Evolutionary conservation across 2,888 invertebrate genomes (phyloP).

Genomic region (Sicus ferrugineus): DNA sequence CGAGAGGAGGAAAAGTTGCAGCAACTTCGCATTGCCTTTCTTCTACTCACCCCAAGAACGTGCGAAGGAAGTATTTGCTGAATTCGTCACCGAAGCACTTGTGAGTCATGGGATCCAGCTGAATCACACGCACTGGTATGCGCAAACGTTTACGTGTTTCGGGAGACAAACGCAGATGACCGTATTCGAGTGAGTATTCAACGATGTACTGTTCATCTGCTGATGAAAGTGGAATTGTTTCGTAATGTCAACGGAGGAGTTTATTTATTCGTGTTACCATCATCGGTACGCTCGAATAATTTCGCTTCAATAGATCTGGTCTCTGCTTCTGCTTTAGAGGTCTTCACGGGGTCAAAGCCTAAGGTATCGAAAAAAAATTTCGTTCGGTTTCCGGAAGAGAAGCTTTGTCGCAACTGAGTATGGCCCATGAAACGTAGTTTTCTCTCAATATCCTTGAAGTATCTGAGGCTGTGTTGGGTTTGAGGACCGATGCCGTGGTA

Average conservation of each 20-base stretch:
- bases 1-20: not conserved
- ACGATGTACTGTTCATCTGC: slow-evolving; percentile 95
- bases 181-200: slow-evolving; percentile 97
- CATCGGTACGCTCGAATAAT: too few relatives aligned
- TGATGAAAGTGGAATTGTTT: too few relatives aligned
- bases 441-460: slow-evolving; percentile 50
- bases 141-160: slow-evolving; percentile 85
- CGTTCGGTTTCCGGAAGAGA: slow-evolving; percentile 53
- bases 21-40: not conserved
- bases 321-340: slow-evolving; percentile 25
- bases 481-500: slow-evolving; percentile 59
- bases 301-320: too few relatives aligned
- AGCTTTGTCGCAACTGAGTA: slow-evolving; percentile 51
- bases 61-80: slow-evolving; percentile 87
- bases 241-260: not conserved
- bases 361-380: slow-evolving; percentile 51
- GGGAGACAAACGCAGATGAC: slow-evolving; percentile 89
- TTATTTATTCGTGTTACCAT: slow-evolving; percentile 32
- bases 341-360: slow-evolving; percentile 34
- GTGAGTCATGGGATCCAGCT: slow-evolving; percentile 86
- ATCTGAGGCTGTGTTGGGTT: slow-evolving; percentile 50
- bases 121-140: slow-evolving; percentile 89
- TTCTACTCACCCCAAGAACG: slow-evolving; percentile 77
- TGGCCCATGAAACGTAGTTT: slow-evolving; percentile 44
- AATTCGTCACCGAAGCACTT: slow-evolving; percentile 94